A percentile compares a stretch with the other conserved stretches of the same genome.
phyloP scores from a whole-genome alignment of 1,140 invertebrate genomes.

The Babylonia areolata region DNA sequence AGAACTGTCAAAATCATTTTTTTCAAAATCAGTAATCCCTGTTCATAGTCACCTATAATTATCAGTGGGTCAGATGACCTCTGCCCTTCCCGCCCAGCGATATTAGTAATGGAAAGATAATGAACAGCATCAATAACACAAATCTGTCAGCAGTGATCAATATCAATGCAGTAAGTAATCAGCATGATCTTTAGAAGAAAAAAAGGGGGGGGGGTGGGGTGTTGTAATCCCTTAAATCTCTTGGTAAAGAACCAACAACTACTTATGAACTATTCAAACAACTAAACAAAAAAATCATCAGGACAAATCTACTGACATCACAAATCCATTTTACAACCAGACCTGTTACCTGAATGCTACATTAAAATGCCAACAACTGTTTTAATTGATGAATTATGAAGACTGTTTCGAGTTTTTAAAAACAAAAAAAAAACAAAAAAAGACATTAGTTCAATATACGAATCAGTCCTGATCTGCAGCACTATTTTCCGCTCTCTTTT shows the following conservation, averaged over 20 bases:
- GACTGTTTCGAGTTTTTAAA: neutral
- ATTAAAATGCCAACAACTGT: no score
- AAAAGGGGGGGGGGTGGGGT: neutral
- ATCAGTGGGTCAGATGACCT: no score
- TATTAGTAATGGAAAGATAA: neutral
- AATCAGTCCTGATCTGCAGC: neutral
- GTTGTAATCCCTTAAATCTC: neutral
- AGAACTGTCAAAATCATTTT: no score
- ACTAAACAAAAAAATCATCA: neutral
- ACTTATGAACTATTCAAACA: neutral
- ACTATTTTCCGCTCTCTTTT: no score
- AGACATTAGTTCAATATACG: neutral
- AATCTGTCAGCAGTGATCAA: neutral
- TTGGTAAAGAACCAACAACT: neutral
- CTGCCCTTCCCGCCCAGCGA: no score
- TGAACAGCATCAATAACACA: neutral
- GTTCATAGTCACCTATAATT: no score
- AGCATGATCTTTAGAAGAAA: neutral
- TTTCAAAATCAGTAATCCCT: no score
- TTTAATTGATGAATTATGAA: no score
- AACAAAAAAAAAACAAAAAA: neutral
- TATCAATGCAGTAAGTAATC: no score
- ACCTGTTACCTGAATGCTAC: no score
- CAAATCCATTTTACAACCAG: neutral
- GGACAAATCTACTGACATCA: neutral